These are phyloP conservation scores for Malurus alboscapulatus DNA, from an alignment of 2,113 vertebrate species.

Conservation along the genomic window DNA sequence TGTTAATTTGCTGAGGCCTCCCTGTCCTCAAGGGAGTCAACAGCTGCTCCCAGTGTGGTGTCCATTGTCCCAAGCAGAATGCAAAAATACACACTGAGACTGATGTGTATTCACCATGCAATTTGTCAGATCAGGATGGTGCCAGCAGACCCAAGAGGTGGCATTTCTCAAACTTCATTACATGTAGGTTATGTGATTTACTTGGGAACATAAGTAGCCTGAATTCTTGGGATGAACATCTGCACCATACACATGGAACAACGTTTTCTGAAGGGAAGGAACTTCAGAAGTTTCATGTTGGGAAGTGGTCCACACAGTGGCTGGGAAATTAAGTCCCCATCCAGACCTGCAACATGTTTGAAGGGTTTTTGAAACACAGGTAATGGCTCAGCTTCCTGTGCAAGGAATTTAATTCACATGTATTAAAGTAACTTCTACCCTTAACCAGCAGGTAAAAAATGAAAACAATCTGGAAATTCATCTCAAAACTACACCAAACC, in stretches of 20 bases:
- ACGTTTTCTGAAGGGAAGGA: neutral
- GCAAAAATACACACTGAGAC: neutral
- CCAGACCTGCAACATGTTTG: neutral
- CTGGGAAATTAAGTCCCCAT: neutral
- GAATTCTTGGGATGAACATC: neutral
- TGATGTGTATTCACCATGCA: neutral
- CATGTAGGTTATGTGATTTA: neutral
- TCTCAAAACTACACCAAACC: neutral
- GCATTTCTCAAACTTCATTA: neutral
- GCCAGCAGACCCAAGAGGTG: neutral
- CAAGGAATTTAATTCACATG: neutral
- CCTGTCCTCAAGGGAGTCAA: neutral
- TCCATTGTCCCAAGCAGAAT: neutral
- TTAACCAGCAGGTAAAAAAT: neutral
- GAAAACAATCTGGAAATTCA: neutral
- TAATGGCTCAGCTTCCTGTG: neutral
- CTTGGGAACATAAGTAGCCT: neutral
- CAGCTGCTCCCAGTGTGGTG: neutral
- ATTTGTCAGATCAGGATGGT: neutral
- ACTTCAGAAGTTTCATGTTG: neutral
- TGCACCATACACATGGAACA: neutral
- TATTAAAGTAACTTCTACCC: neutral
- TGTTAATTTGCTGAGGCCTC: neutral
- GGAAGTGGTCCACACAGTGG: neutral
- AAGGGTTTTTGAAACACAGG: neutral